Percentiles rank a stretch among this genome's conserved stretches.
These are phyloP conservation scores for honey bee (Apis mellifera) DNA, from an alignment of 1,140 invertebrate genomes.

Conservation along the genomic window DNA sequence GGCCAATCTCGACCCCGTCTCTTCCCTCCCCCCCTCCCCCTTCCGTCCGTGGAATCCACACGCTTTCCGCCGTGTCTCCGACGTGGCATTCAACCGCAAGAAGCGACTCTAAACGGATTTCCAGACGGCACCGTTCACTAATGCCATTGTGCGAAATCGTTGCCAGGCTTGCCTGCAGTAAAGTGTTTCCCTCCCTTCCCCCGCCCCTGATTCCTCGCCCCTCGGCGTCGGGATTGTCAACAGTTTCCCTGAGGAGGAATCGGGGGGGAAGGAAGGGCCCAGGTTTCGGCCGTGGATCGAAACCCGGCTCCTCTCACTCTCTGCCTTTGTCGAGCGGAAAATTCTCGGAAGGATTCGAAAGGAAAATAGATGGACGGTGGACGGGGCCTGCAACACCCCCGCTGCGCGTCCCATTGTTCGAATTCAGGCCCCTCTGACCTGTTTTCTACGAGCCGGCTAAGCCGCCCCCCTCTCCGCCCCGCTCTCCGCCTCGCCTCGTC, in stretches of 20 bases:
- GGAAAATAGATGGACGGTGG: conserved; percentile 51
- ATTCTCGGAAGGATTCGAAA: conserved; percentile 77
- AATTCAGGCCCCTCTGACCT: conserved; percentile 40
- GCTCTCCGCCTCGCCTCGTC: neutral
- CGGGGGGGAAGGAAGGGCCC: neutral
- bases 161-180: conserved; percentile 40
- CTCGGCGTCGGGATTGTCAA: conserved; percentile 43
- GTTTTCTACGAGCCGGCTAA: conserved; percentile 22
- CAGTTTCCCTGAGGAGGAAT: conserved; percentile 41
- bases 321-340: conserved; percentile 70
- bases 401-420: conserved; percentile 70
- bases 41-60: neutral
- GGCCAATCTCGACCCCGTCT: neutral
- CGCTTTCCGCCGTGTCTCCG: neutral
- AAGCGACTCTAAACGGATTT: conserved; percentile 75
- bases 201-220: conserved; percentile 47
- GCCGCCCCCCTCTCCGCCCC: neutral
- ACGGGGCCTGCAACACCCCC: conserved; percentile 54
- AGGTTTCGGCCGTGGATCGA: conserved; percentile 7
- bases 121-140: conserved; percentile 66
- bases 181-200: conserved; percentile 71
- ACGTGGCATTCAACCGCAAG: conserved; percentile 2
- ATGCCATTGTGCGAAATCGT: conserved; percentile 72
- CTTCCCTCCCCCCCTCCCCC: too few species aligned
- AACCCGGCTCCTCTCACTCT: conserved; percentile 23